phyloP scores from a whole-genome alignment of 2,888 invertebrate species.

The Trichacis sp. region DNA sequence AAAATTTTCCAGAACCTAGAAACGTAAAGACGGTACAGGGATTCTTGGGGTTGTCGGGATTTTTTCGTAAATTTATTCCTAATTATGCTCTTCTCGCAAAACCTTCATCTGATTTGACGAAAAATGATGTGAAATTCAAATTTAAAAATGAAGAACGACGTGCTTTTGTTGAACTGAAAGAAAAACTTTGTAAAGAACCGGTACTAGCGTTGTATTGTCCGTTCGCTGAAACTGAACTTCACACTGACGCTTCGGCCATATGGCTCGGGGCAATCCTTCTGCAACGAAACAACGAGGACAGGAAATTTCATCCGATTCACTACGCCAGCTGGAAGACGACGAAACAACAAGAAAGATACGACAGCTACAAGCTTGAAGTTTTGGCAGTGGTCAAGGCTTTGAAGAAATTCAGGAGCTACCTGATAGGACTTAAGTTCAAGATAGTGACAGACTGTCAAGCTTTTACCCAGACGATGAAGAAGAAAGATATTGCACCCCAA shows the following conservation, averaged over 20 bases:
- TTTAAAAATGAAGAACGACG: not conserved
- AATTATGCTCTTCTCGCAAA: conserved; percentile 16
- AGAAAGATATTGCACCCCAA: conserved; percentile 15
- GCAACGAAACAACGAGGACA: conserved; percentile 6
- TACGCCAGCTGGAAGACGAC: conserved; percentile 17
- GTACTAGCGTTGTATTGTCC: conserved; percentile 12
- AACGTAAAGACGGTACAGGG: conserved; percentile 31
- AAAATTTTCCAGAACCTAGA: conserved; percentile 26
- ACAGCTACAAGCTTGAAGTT: conserved; percentile 24
- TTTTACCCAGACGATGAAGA: conserved; percentile 19
- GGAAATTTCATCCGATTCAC: conserved; percentile 18
- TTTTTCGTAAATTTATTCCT: conserved; percentile 40
- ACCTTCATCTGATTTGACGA: conserved; percentile 15
- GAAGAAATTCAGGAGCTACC: conserved; percentile 18
- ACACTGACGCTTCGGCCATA: conserved; percentile 18
- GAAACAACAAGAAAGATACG: conserved; percentile 9
- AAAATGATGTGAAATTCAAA: not conserved
- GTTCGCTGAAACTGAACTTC: conserved; percentile 11
- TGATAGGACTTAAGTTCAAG: conserved; percentile 12
- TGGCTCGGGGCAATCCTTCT: conserved; percentile 19
- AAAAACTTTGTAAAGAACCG: conserved; percentile 5
- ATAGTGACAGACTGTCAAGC: conserved; percentile 13
- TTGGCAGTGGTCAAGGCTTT: conserved; percentile 13
- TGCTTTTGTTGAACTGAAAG: not conserved
- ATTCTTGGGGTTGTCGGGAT: conserved; percentile 40